Base-by-base conservation (phyloP, 2,113 vertebrate species). In the Platycercus adscitus region DNA sequence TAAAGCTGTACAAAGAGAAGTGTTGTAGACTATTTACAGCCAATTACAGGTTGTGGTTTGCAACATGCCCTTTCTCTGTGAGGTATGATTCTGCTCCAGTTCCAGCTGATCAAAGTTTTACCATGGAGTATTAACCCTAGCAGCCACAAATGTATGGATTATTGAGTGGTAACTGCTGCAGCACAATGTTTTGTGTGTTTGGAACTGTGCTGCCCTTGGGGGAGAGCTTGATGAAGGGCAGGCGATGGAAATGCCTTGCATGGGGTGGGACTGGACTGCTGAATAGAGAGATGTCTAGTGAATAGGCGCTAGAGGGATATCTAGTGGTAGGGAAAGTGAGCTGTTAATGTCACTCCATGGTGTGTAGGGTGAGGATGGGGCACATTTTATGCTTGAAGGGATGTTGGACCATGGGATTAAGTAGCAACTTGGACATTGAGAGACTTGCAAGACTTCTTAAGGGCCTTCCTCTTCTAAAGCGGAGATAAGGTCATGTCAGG, bases 1-100 rank as follows among this genome's bases (percentile, higher is more conserved):
- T 80, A 92, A 93, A 91, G 73, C 88, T 94, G 70, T 63, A 89
- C 94, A 97, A 94, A 96, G 49, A 72, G 41, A 89, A 87, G 63
- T 46, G 84, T 89, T 92, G 86, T 95, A 87, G 81, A 44, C 86
- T 96, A 92, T 92, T 93, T 95, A 43, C 73, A 87, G 92, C 46
- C 86, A 94, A 33, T 91, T 95, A 80, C 83, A 93, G 95, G 91
- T 33, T 31, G 41, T 77, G 69, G 84, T 72, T 81, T 87, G 31
- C 70, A 89, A 69, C 26, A 31, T 39, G 37, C 18, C 70, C 49
- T 87, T 96, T 93, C 81, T 76, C 78, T 70, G n/a, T 49, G 53
- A 93, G 92, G 28, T 63, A 78, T 10, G 65, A 80, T 73, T 91
- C 73, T 93, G 25, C 73, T 93, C 35, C 29, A 61, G 58, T 53